phyloP scores from a whole-genome alignment of 2,797 vertebrate species.

The Eulemur coronatus region DNA sequence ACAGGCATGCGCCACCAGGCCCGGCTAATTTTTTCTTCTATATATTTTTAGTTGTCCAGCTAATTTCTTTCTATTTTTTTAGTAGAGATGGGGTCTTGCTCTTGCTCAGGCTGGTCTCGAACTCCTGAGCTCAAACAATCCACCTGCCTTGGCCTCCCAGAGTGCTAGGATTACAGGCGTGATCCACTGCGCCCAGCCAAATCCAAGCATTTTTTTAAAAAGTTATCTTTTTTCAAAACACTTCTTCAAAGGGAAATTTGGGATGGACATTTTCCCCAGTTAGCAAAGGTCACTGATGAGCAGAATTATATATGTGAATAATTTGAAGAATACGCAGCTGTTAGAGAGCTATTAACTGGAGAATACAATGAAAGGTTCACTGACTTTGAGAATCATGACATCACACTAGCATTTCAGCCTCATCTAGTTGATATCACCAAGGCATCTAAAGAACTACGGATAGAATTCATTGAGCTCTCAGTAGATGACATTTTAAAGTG shows the following conservation, averaged over 20 bases:
- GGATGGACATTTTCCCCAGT: background rate
- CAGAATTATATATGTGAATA: background rate
- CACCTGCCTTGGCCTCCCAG: no score
- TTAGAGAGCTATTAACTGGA: background rate
- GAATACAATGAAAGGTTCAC: background rate
- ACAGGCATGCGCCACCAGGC: no score
- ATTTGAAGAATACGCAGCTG: background rate
- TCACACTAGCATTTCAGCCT: background rate
- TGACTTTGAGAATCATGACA: background rate
- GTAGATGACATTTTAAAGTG: background rate
- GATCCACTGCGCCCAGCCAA: background rate
- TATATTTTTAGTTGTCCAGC: no score
- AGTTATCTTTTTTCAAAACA: background rate
- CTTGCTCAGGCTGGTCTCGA: no score
- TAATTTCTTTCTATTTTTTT: no score
- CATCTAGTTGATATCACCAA: background rate
- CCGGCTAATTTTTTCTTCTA: no score
- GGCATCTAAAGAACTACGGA: background rate
- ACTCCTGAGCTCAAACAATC: no score
- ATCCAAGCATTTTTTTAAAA: background rate
- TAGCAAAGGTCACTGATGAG: background rate
- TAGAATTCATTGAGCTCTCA: background rate
- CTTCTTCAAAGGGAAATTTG: background rate
- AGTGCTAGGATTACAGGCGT: no score
- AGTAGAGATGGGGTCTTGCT: no score